phyloP scores from a whole-genome alignment of 1,140 invertebrate genomes.

The Periplaneta americana region DNA sequence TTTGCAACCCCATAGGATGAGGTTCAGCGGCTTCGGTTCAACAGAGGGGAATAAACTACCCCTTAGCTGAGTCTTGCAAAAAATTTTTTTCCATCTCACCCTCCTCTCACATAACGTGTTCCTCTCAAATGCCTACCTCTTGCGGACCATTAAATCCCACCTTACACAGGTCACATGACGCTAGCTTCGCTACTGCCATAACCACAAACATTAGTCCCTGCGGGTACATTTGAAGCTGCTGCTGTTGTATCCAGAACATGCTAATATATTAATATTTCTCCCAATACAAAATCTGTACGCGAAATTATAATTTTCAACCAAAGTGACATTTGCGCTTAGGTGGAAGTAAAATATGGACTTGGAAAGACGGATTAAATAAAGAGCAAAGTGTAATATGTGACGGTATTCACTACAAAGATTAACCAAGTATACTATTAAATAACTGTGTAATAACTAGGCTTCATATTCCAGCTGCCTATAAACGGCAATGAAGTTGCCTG shows the following conservation, averaged over 20 bases:
- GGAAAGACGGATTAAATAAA: too few relatives aligned
- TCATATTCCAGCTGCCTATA: too few relatives aligned
- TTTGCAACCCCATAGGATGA: background rate
- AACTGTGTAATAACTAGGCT: too few relatives aligned
- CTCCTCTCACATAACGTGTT: background rate
- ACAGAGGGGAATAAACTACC: background rate
- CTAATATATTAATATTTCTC: background rate
- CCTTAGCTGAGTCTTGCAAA: background rate
- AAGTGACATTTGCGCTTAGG: too few relatives aligned
- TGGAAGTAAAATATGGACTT: too few relatives aligned
- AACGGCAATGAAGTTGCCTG: too few relatives aligned
- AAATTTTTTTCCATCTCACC: background rate
- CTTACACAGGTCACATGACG: background rate
- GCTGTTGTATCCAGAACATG: background rate
- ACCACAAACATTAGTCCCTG: background rate
- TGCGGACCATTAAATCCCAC: background rate
- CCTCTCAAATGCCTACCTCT: background rate
- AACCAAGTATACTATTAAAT: too few relatives aligned
- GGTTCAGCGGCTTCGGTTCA: background rate
- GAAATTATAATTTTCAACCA: too few relatives aligned
- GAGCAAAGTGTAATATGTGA: too few relatives aligned
- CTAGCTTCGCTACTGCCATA: background rate
- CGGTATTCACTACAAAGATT: too few relatives aligned
- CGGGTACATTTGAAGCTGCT: background rate
- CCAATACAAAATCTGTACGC: too few relatives aligned